Evolutionary conservation across 1,140 invertebrate species (phyloP).

Genomic region (Drosophila ambigua): DNA sequence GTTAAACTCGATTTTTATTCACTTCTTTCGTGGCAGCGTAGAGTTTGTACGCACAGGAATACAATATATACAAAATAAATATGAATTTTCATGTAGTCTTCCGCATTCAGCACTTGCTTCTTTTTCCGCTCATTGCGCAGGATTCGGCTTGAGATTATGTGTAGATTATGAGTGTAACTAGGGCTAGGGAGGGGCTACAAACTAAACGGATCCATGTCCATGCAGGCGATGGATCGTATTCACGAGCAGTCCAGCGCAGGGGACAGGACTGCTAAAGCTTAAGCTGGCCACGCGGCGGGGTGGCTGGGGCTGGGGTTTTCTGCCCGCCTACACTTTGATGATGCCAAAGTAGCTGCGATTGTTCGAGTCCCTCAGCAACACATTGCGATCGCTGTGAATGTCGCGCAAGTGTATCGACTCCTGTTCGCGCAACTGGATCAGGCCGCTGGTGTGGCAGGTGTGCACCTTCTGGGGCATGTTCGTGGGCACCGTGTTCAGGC

Average conservation of each 20-base stretch:
- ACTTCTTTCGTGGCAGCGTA: slow-evolving; percentile 15
- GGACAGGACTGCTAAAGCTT: slow-evolving; percentile 62
- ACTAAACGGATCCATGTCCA: slow-evolving; percentile 67
- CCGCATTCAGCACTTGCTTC: neutral
- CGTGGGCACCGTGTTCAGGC: slow-evolving; percentile 85
- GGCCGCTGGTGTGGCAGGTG: slow-evolving; percentile 90
- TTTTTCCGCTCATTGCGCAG: slow-evolving; percentile 20
- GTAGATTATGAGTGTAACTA: slow-evolving; percentile 46
- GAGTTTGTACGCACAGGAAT: slow-evolving; percentile 30
- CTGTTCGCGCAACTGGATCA: slow-evolving; percentile 86
- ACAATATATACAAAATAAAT: slow-evolving; percentile 75
- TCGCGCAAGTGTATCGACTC: slow-evolving; percentile 89
- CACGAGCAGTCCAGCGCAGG: slow-evolving; percentile 41
- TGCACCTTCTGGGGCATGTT: slow-evolving; percentile 86
- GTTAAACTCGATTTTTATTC: slow-evolving; percentile 34
- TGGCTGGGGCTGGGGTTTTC: neutral
- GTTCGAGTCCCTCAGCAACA: slow-evolving; percentile 87
- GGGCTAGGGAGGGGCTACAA: slow-evolving; percentile 48
- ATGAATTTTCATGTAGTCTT: slow-evolving; percentile 41
- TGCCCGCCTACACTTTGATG: slow-evolving; percentile 85
- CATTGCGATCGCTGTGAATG: slow-evolving; percentile 87
- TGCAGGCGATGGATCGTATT: slow-evolving; percentile 60
- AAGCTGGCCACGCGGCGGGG: slow-evolving; percentile 23
- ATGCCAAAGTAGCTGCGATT: slow-evolving; percentile 91
- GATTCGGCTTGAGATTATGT: slow-evolving; percentile 26